A percentile compares a stretch with the other conserved stretches of the same genome.
Conservation (phyloP, 2,888 invertebrate genomes). For the Lasioglossum leucozonium region DNA sequence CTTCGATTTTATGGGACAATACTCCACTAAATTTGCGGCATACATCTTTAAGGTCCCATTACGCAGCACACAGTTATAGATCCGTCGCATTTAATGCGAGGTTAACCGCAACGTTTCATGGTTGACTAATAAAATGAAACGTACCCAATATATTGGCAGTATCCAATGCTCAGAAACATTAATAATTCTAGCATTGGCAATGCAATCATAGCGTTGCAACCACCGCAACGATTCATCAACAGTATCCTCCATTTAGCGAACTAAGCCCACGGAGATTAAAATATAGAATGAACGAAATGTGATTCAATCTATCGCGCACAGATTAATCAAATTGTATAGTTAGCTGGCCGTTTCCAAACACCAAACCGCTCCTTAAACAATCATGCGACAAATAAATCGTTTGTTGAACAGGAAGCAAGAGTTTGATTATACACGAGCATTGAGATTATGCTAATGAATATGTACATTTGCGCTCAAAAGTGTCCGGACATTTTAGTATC, state of each 20-base stretch:
- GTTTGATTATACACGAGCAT: not conserved
- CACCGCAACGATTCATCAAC: not conserved
- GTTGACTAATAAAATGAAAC: conserved; percentile 47
- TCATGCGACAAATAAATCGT: not conserved
- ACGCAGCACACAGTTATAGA: conserved; percentile 18
- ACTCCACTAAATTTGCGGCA: not conserved
- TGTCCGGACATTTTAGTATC: no score
- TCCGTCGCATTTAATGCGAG: conserved; percentile 19
- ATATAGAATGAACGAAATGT: not conserved
- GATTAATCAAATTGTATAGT: not conserved
- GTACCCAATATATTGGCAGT: conserved; percentile 7
- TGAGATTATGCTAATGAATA: not conserved
- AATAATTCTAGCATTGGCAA: conserved; percentile 22
- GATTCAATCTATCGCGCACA: not conserved
- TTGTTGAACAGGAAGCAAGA: not conserved
- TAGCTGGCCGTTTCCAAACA: not conserved
- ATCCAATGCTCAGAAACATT: not conserved
- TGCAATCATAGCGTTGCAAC: not conserved
- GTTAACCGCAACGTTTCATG: conserved; percentile 38
- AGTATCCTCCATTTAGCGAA: not conserved
- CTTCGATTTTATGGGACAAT: not conserved
- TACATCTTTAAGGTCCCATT: conserved; percentile 13
- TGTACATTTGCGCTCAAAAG: not conserved
- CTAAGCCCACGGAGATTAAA: not conserved
- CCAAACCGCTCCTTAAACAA: not conserved